Evolutionary conservation across 2,888 invertebrate species (phyloP).

Genomic region (Caenorhabditis zanzibari): DNA sequence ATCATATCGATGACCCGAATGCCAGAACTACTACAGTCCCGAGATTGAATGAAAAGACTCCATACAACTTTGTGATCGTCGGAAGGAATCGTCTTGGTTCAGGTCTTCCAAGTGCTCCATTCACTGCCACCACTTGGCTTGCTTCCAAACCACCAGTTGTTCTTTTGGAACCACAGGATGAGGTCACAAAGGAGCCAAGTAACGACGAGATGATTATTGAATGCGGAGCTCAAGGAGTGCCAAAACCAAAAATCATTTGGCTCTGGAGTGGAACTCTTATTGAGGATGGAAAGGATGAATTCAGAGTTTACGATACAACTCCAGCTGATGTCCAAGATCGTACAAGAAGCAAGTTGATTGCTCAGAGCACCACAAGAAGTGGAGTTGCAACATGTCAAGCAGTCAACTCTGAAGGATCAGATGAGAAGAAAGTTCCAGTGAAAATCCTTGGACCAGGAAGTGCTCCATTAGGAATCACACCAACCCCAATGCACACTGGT

Average conservation of each 20-base stretch:
- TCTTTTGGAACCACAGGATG: slow-evolving; percentile 73
- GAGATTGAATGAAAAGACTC: slow-evolving; percentile 79
- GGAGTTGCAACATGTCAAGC: slow-evolving; percentile 81
- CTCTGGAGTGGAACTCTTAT: slow-evolving; percentile 79
- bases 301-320: slow-evolving; percentile 81
- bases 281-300: slow-evolving; percentile 82
- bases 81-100: slow-evolving; percentile 81
- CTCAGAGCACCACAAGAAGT: slow-evolving; percentile 79
- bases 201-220: slow-evolving; percentile 79
- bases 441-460: slow-evolving; percentile 81
- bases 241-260: slow-evolving; percentile 83
- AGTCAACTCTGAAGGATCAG: slow-evolving; percentile 77
- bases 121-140: slow-evolving; percentile 80
- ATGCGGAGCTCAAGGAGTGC: slow-evolving; percentile 81
- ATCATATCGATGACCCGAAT: slow-evolving; percentile 74
- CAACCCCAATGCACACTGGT: slow-evolving; percentile 80
- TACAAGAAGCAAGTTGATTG: slow-evolving; percentile 78
- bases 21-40: slow-evolving; percentile 73
- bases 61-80: slow-evolving; percentile 80
- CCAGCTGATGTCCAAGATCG: slow-evolving; percentile 78
- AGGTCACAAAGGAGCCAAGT: slow-evolving; percentile 75
- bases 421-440: slow-evolving; percentile 79
- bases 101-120: slow-evolving; percentile 77
- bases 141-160: slow-evolving; percentile 74
- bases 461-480: slow-evolving; percentile 75